phyloP scores from a whole-genome alignment of 2,113 vertebrate species.

The Ellobius talpinus region DNA sequence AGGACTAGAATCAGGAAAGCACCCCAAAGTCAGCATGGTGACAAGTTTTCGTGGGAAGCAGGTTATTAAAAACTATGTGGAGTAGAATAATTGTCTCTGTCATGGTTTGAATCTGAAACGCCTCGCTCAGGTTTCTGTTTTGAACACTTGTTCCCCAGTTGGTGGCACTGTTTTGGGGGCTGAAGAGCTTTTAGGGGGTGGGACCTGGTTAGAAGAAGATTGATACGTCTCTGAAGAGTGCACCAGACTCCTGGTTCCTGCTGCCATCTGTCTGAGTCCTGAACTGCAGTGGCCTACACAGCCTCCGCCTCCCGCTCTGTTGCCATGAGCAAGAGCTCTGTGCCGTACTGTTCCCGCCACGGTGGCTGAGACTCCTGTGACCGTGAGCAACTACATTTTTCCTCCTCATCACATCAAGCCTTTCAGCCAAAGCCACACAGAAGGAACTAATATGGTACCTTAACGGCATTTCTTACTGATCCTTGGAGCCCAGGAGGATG shows the following conservation, averaged over 20 bases:
- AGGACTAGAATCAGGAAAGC: background rate
- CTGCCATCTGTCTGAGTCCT: too few species aligned
- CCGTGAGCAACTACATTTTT: too few species aligned
- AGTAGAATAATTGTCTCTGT: background rate
- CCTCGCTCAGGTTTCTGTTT: background rate
- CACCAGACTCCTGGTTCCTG: background rate
- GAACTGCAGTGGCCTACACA: background rate
- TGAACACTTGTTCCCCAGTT: background rate
- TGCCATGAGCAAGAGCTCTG: background rate
- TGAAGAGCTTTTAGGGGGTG: too few species aligned
- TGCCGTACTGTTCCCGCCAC: background rate
- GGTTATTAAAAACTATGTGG: background rate
- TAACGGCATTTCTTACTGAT: background rate
- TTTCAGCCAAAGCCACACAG: background rate
- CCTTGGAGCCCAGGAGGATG: background rate
- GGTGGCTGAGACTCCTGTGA: too few species aligned
- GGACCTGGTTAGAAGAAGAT: background rate
- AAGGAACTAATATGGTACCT: background rate
- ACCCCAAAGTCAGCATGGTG: background rate
- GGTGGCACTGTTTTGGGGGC: background rate
- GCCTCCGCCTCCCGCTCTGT: background rate
- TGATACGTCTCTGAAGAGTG: background rate
- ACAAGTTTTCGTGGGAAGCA: background rate
- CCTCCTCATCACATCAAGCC: background rate
- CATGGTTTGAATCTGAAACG: background rate